Conservation (phyloP, 2,113 vertebrate species). For the Terrapene triunguis region DNA sequence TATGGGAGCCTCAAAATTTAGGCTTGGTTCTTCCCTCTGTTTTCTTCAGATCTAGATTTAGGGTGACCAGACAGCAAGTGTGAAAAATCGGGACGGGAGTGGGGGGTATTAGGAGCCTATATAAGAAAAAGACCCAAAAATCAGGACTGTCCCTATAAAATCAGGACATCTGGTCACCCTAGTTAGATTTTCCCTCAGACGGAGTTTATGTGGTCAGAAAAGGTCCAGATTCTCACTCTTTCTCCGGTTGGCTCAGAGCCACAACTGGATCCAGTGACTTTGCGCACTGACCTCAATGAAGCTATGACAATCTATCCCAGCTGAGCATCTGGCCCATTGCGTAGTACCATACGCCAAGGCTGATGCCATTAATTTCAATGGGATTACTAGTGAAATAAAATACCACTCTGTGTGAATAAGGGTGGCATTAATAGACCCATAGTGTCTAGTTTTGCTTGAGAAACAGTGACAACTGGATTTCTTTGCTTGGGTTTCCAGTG, state of each 20-base stretch:
- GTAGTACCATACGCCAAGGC: background rate
- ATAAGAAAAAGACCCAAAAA: too few species aligned
- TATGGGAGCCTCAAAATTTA: background rate
- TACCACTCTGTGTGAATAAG: rapidly evolving
- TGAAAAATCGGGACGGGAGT: too few species aligned
- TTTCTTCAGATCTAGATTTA: background rate
- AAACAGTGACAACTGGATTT: background rate
- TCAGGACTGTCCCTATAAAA: too few species aligned
- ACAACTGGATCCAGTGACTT: background rate
- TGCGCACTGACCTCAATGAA: background rate
- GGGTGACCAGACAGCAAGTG: too few species aligned
- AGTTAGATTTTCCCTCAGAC: background rate
- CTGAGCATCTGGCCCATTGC: background rate
- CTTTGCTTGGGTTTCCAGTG: background rate
- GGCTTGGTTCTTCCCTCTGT: background rate
- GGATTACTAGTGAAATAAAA: background rate
- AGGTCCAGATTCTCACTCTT: background rate
- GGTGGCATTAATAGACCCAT: background rate
- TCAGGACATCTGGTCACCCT: too few species aligned
- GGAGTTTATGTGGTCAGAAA: background rate
- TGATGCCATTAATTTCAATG: background rate
- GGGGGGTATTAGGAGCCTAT: too few species aligned
- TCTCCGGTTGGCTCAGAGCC: background rate
- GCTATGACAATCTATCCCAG: background rate
- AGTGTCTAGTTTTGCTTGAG: background rate